Conservation (phyloP, 2,797 vertebrate species). For the Gorsachius magnificus region DNA sequence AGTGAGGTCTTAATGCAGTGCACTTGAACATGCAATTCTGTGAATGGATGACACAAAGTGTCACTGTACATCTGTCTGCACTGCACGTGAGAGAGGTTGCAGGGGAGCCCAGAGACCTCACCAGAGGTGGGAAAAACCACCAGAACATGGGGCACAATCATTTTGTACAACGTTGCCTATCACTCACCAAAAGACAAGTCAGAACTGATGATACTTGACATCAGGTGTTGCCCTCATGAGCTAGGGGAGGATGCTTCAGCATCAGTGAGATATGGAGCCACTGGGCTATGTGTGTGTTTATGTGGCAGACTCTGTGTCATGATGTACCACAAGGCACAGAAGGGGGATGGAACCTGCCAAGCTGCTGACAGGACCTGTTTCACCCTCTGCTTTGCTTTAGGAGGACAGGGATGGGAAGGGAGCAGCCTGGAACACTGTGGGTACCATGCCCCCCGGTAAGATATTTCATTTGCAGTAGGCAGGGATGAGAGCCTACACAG, state of each 20-base stretch:
- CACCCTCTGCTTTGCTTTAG: background rate
- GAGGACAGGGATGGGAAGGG: background rate
- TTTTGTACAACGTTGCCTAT: background rate
- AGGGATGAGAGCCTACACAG: background rate
- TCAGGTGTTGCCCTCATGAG: accelerated
- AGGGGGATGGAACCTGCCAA: background rate
- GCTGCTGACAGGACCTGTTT: background rate
- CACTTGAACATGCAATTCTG: background rate
- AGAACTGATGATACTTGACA: background rate
- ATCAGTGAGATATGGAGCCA: background rate
- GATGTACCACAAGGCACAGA: background rate
- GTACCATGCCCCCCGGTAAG: accelerated
- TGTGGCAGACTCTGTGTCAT: background rate
- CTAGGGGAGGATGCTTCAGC: background rate
- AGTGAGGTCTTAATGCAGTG: background rate
- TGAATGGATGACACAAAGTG: background rate
- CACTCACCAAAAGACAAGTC: background rate
- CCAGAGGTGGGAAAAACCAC: background rate
- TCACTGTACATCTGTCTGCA: background rate
- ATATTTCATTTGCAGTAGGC: background rate
- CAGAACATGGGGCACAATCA: background rate
- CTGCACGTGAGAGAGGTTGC: background rate
- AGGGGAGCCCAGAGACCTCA: background rate
- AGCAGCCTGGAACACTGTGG: background rate
- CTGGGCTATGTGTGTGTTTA: background rate